A percentile compares a stretch with the other conserved stretches of the same genome.
These are phyloP conservation scores for Hozukius guyotensis DNA, from an alignment of 2,797 vertebrate genomes.

Conservation along the genomic window DNA sequence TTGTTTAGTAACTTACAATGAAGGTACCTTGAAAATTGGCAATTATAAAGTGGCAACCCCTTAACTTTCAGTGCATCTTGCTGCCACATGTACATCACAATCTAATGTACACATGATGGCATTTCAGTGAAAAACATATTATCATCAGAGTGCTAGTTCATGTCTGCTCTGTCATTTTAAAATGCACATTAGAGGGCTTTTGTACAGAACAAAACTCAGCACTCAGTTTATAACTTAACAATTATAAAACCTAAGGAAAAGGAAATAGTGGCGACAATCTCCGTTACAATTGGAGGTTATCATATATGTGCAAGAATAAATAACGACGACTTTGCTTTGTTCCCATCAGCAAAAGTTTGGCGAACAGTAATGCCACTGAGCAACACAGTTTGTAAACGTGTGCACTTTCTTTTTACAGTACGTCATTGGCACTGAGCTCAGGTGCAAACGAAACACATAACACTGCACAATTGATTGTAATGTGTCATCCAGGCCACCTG, in stretches of 20 bases:
- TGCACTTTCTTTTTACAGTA: conserved; percentile 1
- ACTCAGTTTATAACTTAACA: background rate
- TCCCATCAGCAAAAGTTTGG: background rate
- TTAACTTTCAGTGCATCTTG: background rate
- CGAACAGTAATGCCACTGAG: background rate
- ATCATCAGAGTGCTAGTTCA: background rate
- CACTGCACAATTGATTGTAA: background rate
- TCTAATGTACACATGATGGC: background rate
- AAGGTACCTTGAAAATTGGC: background rate
- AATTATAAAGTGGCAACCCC: background rate
- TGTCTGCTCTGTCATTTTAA: background rate
- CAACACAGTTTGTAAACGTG: conserved; percentile 33
- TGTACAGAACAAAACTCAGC: background rate
- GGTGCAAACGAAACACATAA: conserved; percentile 21
- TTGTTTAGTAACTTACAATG: background rate
- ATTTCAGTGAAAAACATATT: conserved; percentile 20
- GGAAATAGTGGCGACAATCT: background rate
- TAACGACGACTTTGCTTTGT: background rate
- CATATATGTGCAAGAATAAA: conserved; percentile 18
- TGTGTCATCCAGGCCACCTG: background rate
- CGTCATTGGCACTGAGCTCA: conserved; percentile 35
- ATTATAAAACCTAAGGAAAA: background rate
- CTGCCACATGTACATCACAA: background rate
- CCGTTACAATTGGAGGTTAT: background rate
- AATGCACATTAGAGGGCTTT: background rate